Evolutionary conservation across 2,113 vertebrate genomes (phyloP).

Genomic region (Archocentrus centrarchus): DNA sequence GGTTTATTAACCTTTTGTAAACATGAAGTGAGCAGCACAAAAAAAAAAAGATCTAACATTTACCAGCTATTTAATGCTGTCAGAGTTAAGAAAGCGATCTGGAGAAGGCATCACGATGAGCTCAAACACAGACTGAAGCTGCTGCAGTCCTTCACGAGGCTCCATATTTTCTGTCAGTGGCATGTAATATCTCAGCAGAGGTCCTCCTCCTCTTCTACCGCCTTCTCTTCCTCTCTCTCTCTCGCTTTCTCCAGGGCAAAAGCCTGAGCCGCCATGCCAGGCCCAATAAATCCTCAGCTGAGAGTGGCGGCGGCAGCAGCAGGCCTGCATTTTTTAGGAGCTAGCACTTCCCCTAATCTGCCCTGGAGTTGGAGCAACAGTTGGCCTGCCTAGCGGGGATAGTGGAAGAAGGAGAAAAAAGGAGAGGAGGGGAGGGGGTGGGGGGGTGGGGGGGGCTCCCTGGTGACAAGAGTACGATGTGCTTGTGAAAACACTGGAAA

Average conservation of each 20-base stretch:
- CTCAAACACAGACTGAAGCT: neutral
- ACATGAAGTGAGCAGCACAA: neutral
- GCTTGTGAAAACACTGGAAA: conserved; percentile 65
- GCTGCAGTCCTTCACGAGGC: conserved; percentile 28
- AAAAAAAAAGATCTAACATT: neutral
- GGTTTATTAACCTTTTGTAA: neutral
- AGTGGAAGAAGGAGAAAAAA: conserved; percentile 2
- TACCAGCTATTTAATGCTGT: neutral
- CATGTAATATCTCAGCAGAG: conserved; percentile 61
- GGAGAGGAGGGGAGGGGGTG: neutral
- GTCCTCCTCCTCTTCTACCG: conserved; percentile 46
- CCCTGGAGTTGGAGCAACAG: conserved; percentile 71
- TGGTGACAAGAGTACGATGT: conserved; percentile 56
- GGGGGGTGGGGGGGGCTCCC: conserved; percentile 20
- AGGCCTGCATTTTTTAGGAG: conserved; percentile 76
- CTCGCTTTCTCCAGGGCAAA: conserved; percentile 46
- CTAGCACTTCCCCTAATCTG: conserved; percentile 70
- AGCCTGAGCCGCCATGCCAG: conserved; percentile 58
- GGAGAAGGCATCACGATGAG: neutral
- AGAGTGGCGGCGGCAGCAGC: conserved; percentile 62
- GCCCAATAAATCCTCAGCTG: conserved; percentile 74
- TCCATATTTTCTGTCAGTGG: conserved; percentile 48
- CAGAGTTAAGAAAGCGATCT: conserved; percentile 2
- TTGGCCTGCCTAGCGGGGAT: conserved; percentile 61
- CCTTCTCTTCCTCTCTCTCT: conserved; percentile 17